Base-by-base conservation (phyloP, 2,797 vertebrate species). In the Pipistrellus pipistrellus region DNA sequence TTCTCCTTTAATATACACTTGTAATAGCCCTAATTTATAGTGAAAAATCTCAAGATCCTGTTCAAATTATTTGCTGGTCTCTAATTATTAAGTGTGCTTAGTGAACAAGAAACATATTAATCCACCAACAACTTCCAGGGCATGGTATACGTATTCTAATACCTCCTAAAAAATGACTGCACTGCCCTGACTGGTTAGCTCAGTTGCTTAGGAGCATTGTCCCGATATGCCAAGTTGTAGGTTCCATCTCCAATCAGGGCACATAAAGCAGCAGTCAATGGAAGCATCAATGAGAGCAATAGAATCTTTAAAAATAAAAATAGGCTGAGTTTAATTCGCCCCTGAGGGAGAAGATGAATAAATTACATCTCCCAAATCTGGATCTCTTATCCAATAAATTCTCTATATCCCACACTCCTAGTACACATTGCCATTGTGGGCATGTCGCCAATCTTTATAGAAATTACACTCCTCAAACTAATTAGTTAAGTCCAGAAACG, bases 321-420 rank as follows among this genome's bases (percentile, higher is more conserved):
- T 32, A 94, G 48, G 18, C 11, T 51, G 27, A 75, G n/a, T 86
- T 78, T 80, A 78, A 91, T 44, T 69, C 8, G 73, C 35, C 68
- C 30, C 55, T 53, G 27, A 35, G 77, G 38, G 17, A 71, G 69
- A 23, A 66, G 48, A 41, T 59, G 9, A 27, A 25, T 53, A 92
- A 76, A 8, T 51, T 32, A 13, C 10, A 44, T 75, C 69, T 76
- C 12, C 72, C 46, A 85, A 90, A 11, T 88, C 32, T 86, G 23
- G 17, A 90, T 84, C 88, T 93, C 59, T 91, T 78, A 90, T 9
- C 46, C 64, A 96, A 44, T 44, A 73, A 94, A 86, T 59, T 86
- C 38, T 66, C 44, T 83, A 6, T 32, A 91, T 1, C 66, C 30
- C 30, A 93, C 25, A 96, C 27, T 72, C 57, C 35, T 25, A 51